These are phyloP conservation scores for Tenrec ecaudatus DNA, from an alignment of 2,113 vertebrate genomes.

Conservation along the genomic window DNA sequence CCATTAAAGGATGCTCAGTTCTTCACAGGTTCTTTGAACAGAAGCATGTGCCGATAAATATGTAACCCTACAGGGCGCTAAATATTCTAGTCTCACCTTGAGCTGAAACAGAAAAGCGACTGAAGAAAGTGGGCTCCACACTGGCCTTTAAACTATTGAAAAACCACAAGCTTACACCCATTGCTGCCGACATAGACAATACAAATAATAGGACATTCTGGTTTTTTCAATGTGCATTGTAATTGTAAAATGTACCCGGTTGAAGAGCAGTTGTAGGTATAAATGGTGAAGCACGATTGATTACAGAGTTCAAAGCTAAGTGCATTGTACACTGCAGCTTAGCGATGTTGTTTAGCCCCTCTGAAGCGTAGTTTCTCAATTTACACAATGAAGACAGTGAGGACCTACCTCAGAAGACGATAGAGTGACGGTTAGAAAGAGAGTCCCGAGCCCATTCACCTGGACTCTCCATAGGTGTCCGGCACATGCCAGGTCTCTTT, in stretches of 20 bases:
- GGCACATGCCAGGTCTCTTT: not conserved
- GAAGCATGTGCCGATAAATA: slow-evolving; percentile 27
- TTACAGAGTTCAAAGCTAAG: slow-evolving; percentile 32
- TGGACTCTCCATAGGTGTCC: not conserved
- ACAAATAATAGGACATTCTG: slow-evolving; percentile 34
- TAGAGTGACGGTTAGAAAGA: not conserved
- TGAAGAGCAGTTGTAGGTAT: not conserved
- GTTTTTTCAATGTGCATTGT: slow-evolving; percentile 50
- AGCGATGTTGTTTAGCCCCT: not conserved
- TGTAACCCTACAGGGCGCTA: not conserved
- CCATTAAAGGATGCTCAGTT: slow-evolving; percentile 60
- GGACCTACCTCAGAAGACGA: slow-evolving; percentile 15
- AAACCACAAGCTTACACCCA: slow-evolving; percentile 26
- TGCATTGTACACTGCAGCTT: not conserved
- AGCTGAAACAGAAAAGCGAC: slow-evolving; percentile 3
- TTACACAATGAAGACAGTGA: slow-evolving; percentile 27
- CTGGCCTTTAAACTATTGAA: slow-evolving; percentile 34
- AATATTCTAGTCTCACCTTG: slow-evolving; percentile 2
- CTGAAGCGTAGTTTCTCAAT: slow-evolving; percentile 41
- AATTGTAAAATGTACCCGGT: not conserved
- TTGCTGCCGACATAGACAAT: slow-evolving; percentile 50
- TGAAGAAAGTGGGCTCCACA: not conserved
- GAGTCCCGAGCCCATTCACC: not conserved
- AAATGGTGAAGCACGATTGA: slow-evolving; percentile 25
- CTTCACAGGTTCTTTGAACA: slow-evolving; percentile 67